These are phyloP conservation scores for Acanthoscelides obtectus DNA, from an alignment of 2,888 invertebrate genomes.

Conservation along the genomic window DNA sequence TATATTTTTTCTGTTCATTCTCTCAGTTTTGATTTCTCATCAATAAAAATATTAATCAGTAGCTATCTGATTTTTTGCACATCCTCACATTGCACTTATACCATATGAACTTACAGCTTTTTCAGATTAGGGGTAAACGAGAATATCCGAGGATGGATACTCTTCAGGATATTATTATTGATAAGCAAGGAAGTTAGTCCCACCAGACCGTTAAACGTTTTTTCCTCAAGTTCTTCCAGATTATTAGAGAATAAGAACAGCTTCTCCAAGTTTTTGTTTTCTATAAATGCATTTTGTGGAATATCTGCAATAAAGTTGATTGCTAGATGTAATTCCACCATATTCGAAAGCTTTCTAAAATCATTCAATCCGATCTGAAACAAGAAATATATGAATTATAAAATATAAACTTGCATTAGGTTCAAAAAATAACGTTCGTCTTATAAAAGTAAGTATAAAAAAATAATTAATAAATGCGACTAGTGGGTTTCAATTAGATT, in stretches of 20 bases:
- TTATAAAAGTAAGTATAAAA: too few relatives aligned
- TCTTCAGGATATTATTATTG: constrained; percentile 65
- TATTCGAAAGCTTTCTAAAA: constrained; percentile 51
- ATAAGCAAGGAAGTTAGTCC: constrained; percentile 64
- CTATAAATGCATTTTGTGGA: constrained; percentile 57
- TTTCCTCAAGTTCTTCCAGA: constrained; percentile 57
- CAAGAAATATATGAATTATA: not conserved
- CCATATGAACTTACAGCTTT: constrained; percentile 59
- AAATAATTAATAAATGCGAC: too few relatives aligned
- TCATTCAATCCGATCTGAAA: constrained; percentile 54
- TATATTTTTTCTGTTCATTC: too few relatives aligned
- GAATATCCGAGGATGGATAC: constrained; percentile 61
- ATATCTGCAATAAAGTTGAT: constrained; percentile 59
- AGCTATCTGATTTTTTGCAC: too few relatives aligned
- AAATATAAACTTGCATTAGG: not conserved
- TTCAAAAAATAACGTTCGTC: constrained; percentile 7
- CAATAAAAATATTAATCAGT: too few relatives aligned
- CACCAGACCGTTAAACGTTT: constrained; percentile 58
- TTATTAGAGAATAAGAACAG: constrained; percentile 66
- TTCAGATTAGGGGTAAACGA: constrained; percentile 60
- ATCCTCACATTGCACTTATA: not conserved
- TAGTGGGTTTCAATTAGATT: too few relatives aligned
- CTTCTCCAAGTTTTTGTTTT: constrained; percentile 57
- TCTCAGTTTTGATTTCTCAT: too few relatives aligned
- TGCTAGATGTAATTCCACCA: constrained; percentile 64